Percentiles rank a stretch among this genome's conserved stretches.
phyloP scores from a whole-genome alignment of 1,140 invertebrate genomes.

The Berghia stephanieae region DNA sequence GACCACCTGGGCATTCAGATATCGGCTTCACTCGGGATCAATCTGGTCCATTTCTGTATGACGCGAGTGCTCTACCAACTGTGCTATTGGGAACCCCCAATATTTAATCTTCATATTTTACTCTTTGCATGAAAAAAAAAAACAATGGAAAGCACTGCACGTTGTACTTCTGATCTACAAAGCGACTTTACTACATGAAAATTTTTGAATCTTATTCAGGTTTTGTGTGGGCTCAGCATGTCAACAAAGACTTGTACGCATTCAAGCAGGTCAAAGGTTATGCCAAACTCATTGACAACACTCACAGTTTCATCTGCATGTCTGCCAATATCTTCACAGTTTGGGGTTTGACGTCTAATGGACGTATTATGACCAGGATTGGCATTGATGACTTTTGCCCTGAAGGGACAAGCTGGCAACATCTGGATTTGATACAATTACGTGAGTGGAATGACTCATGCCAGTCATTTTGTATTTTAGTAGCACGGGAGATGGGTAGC shows the following conservation, averaged over 20 bases:
- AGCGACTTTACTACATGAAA: no score
- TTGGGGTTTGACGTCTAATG: slow-evolving; percentile 68
- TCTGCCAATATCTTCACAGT: slow-evolving; percentile 64
- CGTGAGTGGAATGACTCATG: no score
- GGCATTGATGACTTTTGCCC: slow-evolving; percentile 63
- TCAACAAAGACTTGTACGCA: slow-evolving; percentile 66
- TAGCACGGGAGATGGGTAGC: no score
- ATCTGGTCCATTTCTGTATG: no score
- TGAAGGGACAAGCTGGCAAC: slow-evolving; percentile 66
- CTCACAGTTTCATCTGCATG: slow-evolving; percentile 54
- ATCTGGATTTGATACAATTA: slow-evolving; percentile 67
- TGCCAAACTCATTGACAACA: slow-evolving; percentile 36
- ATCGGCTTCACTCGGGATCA: no score
- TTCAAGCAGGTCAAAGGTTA: slow-evolving; percentile 47
- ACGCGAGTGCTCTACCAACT: no score
- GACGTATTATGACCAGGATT: slow-evolving; percentile 67
- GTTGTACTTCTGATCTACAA: no score
- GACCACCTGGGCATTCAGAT: no score
- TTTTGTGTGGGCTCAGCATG: slow-evolving; percentile 40
- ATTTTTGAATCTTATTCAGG: neutral
- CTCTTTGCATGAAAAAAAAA: neutral
- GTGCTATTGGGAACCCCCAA: no score
- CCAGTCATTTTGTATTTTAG: no score
- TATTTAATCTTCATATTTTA: no score
- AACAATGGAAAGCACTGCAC: neutral